Base-by-base conservation (phyloP, 2,113 vertebrate genomes). In the Spheniscus mendiculus region DNA sequence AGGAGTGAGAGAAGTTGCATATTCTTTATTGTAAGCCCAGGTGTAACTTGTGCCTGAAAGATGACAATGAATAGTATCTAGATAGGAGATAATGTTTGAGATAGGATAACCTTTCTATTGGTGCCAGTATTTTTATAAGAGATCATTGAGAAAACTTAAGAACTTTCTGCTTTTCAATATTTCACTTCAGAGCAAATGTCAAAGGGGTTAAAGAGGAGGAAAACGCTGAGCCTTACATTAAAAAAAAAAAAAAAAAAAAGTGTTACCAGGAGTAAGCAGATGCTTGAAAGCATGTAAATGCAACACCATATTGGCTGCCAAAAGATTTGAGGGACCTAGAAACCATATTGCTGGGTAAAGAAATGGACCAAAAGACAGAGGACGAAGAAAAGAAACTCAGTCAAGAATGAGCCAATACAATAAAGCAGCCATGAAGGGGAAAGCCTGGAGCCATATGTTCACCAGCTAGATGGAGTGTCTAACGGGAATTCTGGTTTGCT, bases 1-100 rank as follows among this genome's bases (percentile, higher is more conserved):
- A 73, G 21, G 22, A 78, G 23, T 1, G 1, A 67, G 52, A 63
- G 29, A 50, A 72, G 18, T 10, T 52, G 2, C 0, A 0, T 17
- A 21, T 19, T 69, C 47, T 45, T 79, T 45, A 67, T 27, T 50
- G 34, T n/a, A 58, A 80, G 17, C 38, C 21, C 44, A 45, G 16
- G 27, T n/a, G 10, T 45, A 76, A 65, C 38, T 84, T 8, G 0
- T 25, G 23, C 38, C 49, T 59, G 44, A 11, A 55, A 74, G 36
- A 32, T 20, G 18, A 83, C 50, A 76, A 44, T 17, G 9, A 74
- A 32, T 27, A 61, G 27, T 36, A 18, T 12, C 29, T 63, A 20
- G n/a, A 52, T 47, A 69, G 6, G 7, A 83, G 18, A 49, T 44
- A 36, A 53, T 13, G 3, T 47, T 13, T 50, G 30, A 87, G 36